phyloP scores from a whole-genome alignment of 1,140 invertebrate species.

The Dreissena polymorpha region DNA sequence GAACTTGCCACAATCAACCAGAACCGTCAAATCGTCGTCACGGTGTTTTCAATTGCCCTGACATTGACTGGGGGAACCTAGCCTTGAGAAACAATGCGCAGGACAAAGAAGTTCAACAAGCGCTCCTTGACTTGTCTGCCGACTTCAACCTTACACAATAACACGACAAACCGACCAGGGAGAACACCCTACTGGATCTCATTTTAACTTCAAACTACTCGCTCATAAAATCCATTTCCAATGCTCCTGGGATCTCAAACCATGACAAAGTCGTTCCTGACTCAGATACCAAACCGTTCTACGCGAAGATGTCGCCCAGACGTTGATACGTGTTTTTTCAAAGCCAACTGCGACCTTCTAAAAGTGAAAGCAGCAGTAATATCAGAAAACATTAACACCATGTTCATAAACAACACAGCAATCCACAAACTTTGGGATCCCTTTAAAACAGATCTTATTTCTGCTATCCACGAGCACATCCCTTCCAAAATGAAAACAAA shows the following conservation, averaged over 20 bases:
- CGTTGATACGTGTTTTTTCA: background rate
- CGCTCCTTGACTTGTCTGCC: constrained; percentile 15
- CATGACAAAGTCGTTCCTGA: constrained; percentile 17
- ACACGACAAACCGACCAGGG: too few relatives aligned
- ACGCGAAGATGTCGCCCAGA: background rate
- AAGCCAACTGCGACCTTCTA: constrained; percentile 17
- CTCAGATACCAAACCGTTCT: constrained; percentile 3
- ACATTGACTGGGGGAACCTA: constrained; percentile 13
- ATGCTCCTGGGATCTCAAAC: constrained; percentile 12
- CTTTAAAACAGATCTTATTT: too few relatives aligned
- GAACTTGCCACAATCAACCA: background rate
- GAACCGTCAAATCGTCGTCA: constrained; percentile 7
- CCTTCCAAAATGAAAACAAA: too few relatives aligned
- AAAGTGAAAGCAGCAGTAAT: background rate
- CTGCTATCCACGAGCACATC: too few relatives aligned
- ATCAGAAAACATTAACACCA: too few relatives aligned
- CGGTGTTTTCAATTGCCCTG: constrained; percentile 26
- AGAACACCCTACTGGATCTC: too few relatives aligned
- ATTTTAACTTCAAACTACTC: constrained; percentile 33
- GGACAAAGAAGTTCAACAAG: constrained; percentile 19
- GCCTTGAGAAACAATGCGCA: background rate
- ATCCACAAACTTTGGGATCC: too few relatives aligned
- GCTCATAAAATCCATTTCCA: background rate
- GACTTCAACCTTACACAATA: background rate
- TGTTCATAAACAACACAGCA: too few relatives aligned